Evolutionary conservation across 1,140 invertebrate genomes (phyloP).

Genomic region (Mycetomoellerius zeteki): DNA sequence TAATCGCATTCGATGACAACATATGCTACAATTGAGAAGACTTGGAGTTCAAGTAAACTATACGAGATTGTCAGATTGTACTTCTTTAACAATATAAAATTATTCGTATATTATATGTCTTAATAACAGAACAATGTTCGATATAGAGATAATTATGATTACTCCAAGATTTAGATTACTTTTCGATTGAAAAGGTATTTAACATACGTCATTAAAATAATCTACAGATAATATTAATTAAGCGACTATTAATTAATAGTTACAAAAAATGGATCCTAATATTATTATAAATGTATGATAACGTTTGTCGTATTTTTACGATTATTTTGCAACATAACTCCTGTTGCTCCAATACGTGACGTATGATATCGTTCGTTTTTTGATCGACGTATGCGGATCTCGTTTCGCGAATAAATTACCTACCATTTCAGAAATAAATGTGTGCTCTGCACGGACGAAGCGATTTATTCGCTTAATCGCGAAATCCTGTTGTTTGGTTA

Average conservation of each 20-base stretch:
- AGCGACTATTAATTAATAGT: not conserved
- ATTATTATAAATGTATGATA: not conserved
- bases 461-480: constrained; percentile 42
- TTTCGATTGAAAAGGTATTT: not conserved
- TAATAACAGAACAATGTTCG: not conserved
- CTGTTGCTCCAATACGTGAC: constrained; percentile 28
- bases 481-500: constrained; percentile 55
- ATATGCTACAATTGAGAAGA: constrained; percentile 5
- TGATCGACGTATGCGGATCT: not conserved
- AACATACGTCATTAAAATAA: not conserved
- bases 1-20: constrained; percentile 19
- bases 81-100: not conserved
- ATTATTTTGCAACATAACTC: not conserved
- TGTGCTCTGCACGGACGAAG: constrained; percentile 11
- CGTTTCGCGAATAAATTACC: constrained; percentile 30
- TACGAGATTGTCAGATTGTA: not conserved
- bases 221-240: not conserved
- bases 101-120: not conserved
- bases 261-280: not conserved
- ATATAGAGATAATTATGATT: constrained; percentile 4
- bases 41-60: not conserved
- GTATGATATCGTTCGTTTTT: not conserved
- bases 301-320: not conserved
- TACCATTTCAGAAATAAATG: constrained; percentile 19
- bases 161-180: constrained; percentile 13